Percentiles rank a stretch among this genome's conserved stretches.
phyloP scores from a whole-genome alignment of 1,140 invertebrate genomes.

The Papilio machaon region DNA sequence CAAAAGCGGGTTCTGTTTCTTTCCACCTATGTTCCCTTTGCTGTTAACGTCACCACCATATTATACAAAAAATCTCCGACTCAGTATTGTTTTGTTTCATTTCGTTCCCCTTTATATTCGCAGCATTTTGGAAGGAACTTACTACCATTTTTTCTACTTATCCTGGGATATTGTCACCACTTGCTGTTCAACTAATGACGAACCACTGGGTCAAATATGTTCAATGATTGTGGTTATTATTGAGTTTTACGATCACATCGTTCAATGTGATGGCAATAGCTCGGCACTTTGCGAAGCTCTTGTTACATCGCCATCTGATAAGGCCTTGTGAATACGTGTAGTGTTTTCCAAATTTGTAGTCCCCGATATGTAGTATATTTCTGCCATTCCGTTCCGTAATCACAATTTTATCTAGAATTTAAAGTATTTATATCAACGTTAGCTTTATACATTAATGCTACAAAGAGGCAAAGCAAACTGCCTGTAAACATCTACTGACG shows the following conservation, averaged over 20 bases:
- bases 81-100: not conserved
- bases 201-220: not conserved
- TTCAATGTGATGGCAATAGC: conserved; percentile 67
- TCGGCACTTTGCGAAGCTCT: conserved; percentile 61
- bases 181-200: not conserved
- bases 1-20: too few relatives aligned
- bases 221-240: conserved; percentile 65
- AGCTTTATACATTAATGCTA: not conserved
- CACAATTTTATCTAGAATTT: conserved; percentile 42
- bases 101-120: not conserved
- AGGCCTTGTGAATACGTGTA: conserved; percentile 58
- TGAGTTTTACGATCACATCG: conserved; percentile 59
- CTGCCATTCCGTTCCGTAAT: conserved; percentile 53
- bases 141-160: too few relatives aligned
- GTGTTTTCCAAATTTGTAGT: conserved; percentile 63
- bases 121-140: not conserved
- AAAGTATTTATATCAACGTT: conserved; percentile 14
- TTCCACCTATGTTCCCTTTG: too few relatives aligned
- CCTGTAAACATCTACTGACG: too few relatives aligned
- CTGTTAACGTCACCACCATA: too few relatives aligned
- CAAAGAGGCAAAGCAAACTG: not conserved
- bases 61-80: too few relatives aligned
- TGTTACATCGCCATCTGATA: conserved; percentile 67
- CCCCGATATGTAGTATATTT: conserved; percentile 58
- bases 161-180: too few relatives aligned